A percentile compares a stretch with the other conserved stretches of the same genome.
phyloP scores from a whole-genome alignment of 2,113 vertebrate species.

The Nettapus auritus region DNA sequence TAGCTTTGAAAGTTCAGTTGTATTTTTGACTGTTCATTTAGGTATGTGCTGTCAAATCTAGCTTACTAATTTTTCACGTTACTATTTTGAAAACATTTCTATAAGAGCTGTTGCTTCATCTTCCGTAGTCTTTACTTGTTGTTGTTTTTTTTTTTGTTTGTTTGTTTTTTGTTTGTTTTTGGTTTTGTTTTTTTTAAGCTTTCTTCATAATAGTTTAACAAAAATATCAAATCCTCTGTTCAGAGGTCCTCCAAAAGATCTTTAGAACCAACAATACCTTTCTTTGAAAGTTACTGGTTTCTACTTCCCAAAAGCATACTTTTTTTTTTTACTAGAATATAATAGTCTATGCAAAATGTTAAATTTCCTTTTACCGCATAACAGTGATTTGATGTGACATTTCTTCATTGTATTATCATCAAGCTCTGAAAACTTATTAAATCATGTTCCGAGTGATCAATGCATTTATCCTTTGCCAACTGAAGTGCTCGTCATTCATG shows the following conservation, averaged over 20 bases:
- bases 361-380: neutral
- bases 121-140: neutral
- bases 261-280: neutral
- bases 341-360: neutral
- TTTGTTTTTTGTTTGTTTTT: no score
- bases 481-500: neutral
- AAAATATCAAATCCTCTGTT: neutral
- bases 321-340: neutral
- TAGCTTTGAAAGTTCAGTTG: neutral
- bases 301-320: neutral
- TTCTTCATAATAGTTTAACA: neutral
- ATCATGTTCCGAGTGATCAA: constrained; percentile 26
- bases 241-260: neutral
- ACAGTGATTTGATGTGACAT: neutral
- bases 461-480: constrained; percentile 43
- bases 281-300: neutral
- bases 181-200: neutral
- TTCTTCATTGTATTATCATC: constrained; percentile 34
- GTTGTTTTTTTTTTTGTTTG: neutral
- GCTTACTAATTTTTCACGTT: neutral
- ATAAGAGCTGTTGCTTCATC: neutral
- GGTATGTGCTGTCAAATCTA: neutral
- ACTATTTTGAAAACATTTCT: neutral
- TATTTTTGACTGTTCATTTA: neutral
- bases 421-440: constrained; percentile 6